Base-by-base conservation (phyloP, 2,888 invertebrate species). In the Alentia gelatinosa region DNA sequence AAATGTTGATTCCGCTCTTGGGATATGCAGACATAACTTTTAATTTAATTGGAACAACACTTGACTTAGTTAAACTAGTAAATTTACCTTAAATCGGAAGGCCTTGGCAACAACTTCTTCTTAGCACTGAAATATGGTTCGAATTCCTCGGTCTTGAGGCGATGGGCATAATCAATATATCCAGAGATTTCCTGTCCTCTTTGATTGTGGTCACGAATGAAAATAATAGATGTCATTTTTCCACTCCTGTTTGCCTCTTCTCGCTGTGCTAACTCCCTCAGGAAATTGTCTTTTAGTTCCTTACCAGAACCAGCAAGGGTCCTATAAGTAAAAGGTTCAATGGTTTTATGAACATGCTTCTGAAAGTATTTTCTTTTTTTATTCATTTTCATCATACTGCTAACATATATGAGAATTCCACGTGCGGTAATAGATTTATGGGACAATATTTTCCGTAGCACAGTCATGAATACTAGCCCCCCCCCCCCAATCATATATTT, bases 151-250 rank as follows among this genome's bases (percentile, higher is more conserved):
- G 96, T 96, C 89, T 97, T 96, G 19, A 98, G 96, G 86, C 98
- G 97, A 92, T 98, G 97, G 0, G 97, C 97, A 95, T 97, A 98
- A 95, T 98, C 98, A 40, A 98, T 97, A 95, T 98, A 98, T 0
- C 98, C 98, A 0, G 98, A 98, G 91, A 98, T 97, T 95, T 98
- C 98, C 93, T 97, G 97, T 0, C 98, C 98, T 5, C 97, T 97
- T 92, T 97, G 97, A 15, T 97, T 97, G 91, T 97, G 97, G 94
- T 97, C 97, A 12, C 98, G 97, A 5, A 98, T 95, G 95, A 98
- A 98, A 91, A 98, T 97, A 88, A 98, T 98, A 23, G 96, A 95
- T 96, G 98, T 97, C 93, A 98, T 95, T 92, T 97, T 97, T 40
- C 98, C 98, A 92, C 97, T 97, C 94, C 97, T 97, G 95, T 98